A percentile compares a stretch with the other conserved stretches of the same genome.
phyloP scores from a whole-genome alignment of 2,797 vertebrate species.

The Rhabdomys pumilio region DNA sequence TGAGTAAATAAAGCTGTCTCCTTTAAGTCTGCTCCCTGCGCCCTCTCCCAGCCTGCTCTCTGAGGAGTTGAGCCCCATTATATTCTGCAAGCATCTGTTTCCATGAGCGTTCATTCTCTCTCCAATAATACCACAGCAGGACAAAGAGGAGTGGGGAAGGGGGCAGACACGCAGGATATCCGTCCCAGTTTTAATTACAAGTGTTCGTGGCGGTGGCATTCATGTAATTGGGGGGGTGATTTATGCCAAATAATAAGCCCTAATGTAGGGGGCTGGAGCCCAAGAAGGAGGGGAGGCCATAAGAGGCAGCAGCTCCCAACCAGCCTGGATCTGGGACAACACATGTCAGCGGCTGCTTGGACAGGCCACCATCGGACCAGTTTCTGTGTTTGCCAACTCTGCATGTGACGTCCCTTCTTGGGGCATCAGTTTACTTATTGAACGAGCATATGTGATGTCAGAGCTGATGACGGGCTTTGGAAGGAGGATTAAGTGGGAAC shows the following conservation, averaged over 20 bases:
- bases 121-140: constrained; percentile 84
- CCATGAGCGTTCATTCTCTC: constrained; percentile 82
- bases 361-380: not conserved
- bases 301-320: constrained; percentile 35
- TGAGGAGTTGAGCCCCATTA: constrained; percentile 80
- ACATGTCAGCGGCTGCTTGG: not conserved
- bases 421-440: not conserved
- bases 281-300: constrained; percentile 37
- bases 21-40: constrained; percentile 76
- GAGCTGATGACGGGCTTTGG: rapidly evolving
- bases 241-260: constrained; percentile 79
- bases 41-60: constrained; percentile 81
- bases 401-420: not conserved
- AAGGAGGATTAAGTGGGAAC: not conserved
- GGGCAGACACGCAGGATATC: constrained; percentile 82
- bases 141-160: constrained; percentile 81
- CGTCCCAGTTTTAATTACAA: constrained; percentile 84
- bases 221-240: constrained; percentile 83
- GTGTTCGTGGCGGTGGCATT: constrained; percentile 80
- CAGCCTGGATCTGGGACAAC: constrained; percentile 69
- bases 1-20: constrained; percentile 81
- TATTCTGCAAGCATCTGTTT: constrained; percentile 84
- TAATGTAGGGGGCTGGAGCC: constrained; percentile 76
- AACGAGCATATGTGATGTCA: not conserved
- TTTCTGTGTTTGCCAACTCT: not conserved